Evolutionary conservation across 2,888 invertebrate genomes (phyloP), one percentile per base, ranked within the genome.

Genomic region (Cylindroiulus punctatus): DNA sequence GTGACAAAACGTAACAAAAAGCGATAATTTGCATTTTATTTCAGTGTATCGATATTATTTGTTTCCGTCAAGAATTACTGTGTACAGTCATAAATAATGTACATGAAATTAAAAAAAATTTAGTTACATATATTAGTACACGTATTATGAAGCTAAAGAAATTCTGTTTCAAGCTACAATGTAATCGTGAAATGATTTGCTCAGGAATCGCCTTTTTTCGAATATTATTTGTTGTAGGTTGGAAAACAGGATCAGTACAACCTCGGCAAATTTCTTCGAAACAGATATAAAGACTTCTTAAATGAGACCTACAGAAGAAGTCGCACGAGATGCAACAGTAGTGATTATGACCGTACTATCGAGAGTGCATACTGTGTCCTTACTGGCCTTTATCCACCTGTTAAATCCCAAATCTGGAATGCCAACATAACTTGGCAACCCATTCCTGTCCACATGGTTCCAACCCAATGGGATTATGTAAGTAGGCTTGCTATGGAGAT

Each of bases 401-500:
- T 84, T 26, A 30, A 8, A 32, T 5, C 22, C 19, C 84, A 84
- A 42, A n/a, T 47, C 5, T 84, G 84, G 84, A 84, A 84, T 8
- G 26, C 17, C 7, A 44, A 84, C 47, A n/a, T 84, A n/a, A 42
- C 30, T 19, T 84, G 84, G 84, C 84, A 84, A 26, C 84, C 84
- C 44, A 84, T 84, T 26, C 84, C 84, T 44, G 44, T 84, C 84
- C 30, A 40, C 22, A 84, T 44, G 84, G 84, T 84, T n/a, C 84
- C 84, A 42, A 12, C 30, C 17, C 30, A 17, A 5, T n/a, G 42
- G n/a, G 84, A 84, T 47, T 47, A 44, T 84, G 84, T 84, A 84
- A 84, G 47, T 82, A 36, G 36, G 36, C 7, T 36, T 36, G 2
- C 36, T 36, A 36, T 36, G 36, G 36, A 4, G 52, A 19, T 19